A percentile compares a stretch with the other conserved stretches of the same genome.
Conservation (phyloP, 2,888 invertebrate genomes). For the Disparrhopalites patrizii region DNA sequence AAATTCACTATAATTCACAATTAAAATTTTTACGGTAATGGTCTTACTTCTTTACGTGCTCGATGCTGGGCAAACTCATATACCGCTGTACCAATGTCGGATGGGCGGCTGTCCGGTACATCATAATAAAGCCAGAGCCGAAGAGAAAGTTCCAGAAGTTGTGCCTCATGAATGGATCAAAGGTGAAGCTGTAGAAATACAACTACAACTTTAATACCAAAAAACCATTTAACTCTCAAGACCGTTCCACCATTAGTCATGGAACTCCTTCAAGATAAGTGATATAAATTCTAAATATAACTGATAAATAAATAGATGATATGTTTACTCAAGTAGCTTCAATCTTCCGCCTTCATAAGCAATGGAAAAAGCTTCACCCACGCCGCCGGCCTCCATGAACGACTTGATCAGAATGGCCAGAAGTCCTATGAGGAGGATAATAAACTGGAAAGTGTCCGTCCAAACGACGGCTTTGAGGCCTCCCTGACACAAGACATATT, state of each 20-base stretch:
- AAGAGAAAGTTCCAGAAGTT: slow-evolving; percentile 38
- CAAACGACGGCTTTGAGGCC: slow-evolving; percentile 38
- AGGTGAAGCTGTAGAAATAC: slow-evolving; percentile 25
- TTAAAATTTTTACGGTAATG: neutral
- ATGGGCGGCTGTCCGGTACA: slow-evolving; percentile 28
- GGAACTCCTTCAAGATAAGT: too few relatives aligned
- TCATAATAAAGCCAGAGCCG: slow-evolving; percentile 32
- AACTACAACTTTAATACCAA: slow-evolving; percentile 4
- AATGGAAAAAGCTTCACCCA: slow-evolving; percentile 33
- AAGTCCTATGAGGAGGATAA: slow-evolving; percentile 45
- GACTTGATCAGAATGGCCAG: slow-evolving; percentile 37
- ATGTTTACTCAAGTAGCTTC: slow-evolving; percentile 20
- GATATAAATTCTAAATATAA: too few relatives aligned
- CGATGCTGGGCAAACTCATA: slow-evolving; percentile 30
- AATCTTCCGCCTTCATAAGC: slow-evolving; percentile 34
- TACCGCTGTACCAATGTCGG: slow-evolving; percentile 39
- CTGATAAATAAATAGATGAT: too few relatives aligned
- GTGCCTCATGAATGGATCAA: slow-evolving; percentile 34
- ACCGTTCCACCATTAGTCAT: too few relatives aligned
- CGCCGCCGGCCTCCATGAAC: slow-evolving; percentile 39
- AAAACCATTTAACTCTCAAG: too few relatives aligned
- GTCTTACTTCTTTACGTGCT: slow-evolving; percentile 32
- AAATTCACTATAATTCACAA: too few relatives aligned
- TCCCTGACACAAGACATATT: slow-evolving; percentile 27
- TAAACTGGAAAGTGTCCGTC: slow-evolving; percentile 40